A percentile compares a stretch with the other conserved stretches of the same genome.
Evolutionary conservation across 1,140 invertebrate genomes (phyloP).

Genomic region (Drosophila suzukii): DNA sequence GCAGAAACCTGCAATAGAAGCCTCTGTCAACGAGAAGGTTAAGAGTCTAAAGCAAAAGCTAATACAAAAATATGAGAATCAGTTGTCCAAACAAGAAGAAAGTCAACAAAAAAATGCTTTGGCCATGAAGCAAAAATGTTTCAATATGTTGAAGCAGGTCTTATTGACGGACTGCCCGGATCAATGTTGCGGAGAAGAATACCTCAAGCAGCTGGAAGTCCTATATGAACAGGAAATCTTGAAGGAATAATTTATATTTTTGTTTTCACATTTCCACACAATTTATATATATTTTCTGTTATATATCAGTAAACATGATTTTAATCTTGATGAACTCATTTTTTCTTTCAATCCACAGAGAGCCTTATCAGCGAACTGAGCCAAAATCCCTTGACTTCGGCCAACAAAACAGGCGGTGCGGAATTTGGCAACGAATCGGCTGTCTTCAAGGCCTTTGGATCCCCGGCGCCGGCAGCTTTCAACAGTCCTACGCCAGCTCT

Average conservation of each 20-base stretch:
- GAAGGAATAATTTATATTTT: constrained; percentile 7
- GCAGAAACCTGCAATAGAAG: not conserved
- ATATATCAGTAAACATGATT: not conserved
- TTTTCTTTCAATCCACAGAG: constrained; percentile 42
- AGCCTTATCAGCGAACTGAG: constrained; percentile 60
- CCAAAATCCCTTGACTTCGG: constrained; percentile 40
- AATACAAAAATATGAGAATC: constrained; percentile 34
- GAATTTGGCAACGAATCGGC: constrained; percentile 28
- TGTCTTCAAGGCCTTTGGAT: constrained; percentile 16
- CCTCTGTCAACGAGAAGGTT: constrained; percentile 24
- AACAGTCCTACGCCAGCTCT: constrained; percentile 35
- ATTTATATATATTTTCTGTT: not conserved
- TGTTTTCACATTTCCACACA: not conserved
- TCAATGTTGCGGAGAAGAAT: constrained; percentile 12
- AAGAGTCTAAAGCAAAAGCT: constrained; percentile 10
- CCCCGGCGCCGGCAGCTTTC: constrained; percentile 6
- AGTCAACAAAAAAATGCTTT: not conserved
- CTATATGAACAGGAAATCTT: constrained; percentile 36
- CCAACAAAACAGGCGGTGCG: constrained; percentile 28
- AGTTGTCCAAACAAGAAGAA: constrained; percentile 18
- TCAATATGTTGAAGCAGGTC: constrained; percentile 33
- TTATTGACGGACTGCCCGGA: constrained; percentile 6
- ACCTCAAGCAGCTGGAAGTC: constrained; percentile 35
- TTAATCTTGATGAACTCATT: not conserved
- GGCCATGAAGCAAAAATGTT: constrained; percentile 39